phyloP scores from a whole-genome alignment of 1,140 invertebrate genomes.

The Acromyrmex charruanus region DNA sequence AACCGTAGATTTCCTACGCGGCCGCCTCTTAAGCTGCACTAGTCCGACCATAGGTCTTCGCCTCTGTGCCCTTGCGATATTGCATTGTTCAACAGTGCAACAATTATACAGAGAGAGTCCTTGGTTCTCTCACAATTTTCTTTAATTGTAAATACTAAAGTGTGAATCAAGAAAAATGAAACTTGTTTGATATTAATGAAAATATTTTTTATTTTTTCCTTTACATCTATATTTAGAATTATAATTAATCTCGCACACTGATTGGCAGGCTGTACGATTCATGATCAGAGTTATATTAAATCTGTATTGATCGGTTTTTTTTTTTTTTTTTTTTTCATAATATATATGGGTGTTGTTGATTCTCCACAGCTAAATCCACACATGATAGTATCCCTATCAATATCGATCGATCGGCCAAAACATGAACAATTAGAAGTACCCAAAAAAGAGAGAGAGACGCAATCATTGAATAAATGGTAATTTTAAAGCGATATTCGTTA shows the following conservation, averaged over 20 bases:
- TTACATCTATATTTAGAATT: background rate
- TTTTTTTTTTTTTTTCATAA: background rate
- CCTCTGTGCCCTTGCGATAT: constrained; percentile 25
- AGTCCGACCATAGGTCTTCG: constrained; percentile 32
- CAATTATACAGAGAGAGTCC: background rate
- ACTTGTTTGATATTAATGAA: background rate
- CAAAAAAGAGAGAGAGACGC: background rate
- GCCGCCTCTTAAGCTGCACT: constrained; percentile 50
- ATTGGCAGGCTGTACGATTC: background rate
- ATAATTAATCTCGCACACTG: background rate
- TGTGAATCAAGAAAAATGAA: background rate
- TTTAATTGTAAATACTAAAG: background rate
- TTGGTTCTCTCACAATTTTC: constrained; percentile 7
- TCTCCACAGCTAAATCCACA: constrained; percentile 19
- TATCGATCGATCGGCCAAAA: constrained; percentile 62
- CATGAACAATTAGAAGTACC: background rate
- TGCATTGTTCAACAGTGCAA: constrained; percentile 23
- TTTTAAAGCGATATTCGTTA: constrained; percentile 49
- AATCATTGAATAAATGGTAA: constrained; percentile 72
- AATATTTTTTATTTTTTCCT: background rate
- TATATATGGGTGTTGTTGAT: constrained; percentile 23
- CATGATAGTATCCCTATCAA: background rate
- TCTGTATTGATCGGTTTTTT: too few species aligned
- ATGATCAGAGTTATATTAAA: background rate
- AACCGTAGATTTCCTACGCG: constrained; percentile 56